Percentiles rank a stretch among this genome's conserved stretches.
These are phyloP conservation scores for Saturnia pavonia DNA, from an alignment of 2,888 invertebrate genomes.

Conservation along the genomic window DNA sequence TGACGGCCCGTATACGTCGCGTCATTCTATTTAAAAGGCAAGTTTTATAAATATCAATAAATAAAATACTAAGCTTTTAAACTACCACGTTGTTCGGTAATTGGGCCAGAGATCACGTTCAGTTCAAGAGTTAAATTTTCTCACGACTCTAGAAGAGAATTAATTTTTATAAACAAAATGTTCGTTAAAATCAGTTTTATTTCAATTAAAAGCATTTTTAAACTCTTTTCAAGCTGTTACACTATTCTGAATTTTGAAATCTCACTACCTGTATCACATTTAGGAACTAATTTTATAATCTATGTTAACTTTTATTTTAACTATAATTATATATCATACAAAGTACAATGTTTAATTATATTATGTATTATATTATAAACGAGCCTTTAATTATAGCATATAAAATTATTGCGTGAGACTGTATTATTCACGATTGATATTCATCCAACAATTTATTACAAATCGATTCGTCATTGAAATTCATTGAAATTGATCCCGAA, in stretches of 20 bases:
- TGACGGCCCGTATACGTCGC: conserved; percentile 10
- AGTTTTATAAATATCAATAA: conserved; percentile 34
- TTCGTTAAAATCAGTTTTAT: neutral
- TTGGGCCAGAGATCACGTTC: conserved; percentile 1
- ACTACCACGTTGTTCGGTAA: conserved; percentile 23
- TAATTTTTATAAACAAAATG: neutral
- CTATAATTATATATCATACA: too few relatives aligned
- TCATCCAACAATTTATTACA: conserved; percentile 26
- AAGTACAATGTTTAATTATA: too few relatives aligned
- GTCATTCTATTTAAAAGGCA: conserved; percentile 12
- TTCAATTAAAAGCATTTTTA: neutral
- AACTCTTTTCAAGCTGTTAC: too few relatives aligned
- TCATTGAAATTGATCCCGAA: conserved; percentile 44
- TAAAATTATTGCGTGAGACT: conserved; percentile 18
- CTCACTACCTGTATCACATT: neutral
- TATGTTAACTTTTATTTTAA: too few relatives aligned
- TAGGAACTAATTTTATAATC: neutral
- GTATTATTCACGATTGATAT: conserved; percentile 12
- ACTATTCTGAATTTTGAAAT: neutral
- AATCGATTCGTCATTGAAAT: conserved; percentile 39
- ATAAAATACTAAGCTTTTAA: conserved; percentile 34
- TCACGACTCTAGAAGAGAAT: neutral
- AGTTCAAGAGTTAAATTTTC: neutral
- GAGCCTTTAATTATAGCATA: too few relatives aligned
- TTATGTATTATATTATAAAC: too few relatives aligned